phyloP scores from a whole-genome alignment of 1,140 invertebrate species.

The Bathynomus jamesi region DNA sequence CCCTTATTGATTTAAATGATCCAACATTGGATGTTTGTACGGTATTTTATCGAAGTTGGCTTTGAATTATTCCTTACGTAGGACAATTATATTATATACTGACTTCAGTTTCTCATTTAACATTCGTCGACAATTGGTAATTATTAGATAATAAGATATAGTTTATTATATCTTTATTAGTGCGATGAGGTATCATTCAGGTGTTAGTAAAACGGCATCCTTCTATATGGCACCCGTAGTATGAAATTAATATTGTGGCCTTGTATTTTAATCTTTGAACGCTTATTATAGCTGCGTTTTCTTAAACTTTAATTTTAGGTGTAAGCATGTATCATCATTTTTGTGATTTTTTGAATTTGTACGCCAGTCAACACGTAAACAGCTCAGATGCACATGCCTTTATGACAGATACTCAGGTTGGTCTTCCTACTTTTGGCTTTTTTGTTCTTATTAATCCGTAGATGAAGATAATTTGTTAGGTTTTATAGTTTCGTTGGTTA shows the following conservation, averaged over 20 bases:
- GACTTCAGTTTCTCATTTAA: no score
- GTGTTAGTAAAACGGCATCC: no score
- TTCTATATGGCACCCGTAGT: background rate
- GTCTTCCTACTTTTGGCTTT: background rate
- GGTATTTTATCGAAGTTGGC: no score
- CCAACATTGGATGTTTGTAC: no score
- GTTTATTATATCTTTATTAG: background rate
- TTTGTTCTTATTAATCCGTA: background rate
- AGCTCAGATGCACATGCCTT: constrained; percentile 55
- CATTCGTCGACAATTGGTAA: no score
- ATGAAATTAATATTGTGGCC: background rate
- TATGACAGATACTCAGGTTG: constrained; percentile 54
- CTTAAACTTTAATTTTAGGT: constrained; percentile 53
- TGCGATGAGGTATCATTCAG: background rate
- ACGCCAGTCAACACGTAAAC: constrained; percentile 87
- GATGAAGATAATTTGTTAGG: no score
- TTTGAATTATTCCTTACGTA: no score
- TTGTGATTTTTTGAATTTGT: constrained; percentile 97
- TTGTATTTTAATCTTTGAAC: background rate
- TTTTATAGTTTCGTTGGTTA: no score
- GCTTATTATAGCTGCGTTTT: background rate
- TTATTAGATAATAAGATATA: background rate
- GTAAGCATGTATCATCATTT: constrained; percentile 99
- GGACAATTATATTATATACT: no score
- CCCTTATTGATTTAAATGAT: background rate